Base-by-base conservation (phyloP, 2,888 invertebrate genomes). In the Ophonus ardosiacus region DNA sequence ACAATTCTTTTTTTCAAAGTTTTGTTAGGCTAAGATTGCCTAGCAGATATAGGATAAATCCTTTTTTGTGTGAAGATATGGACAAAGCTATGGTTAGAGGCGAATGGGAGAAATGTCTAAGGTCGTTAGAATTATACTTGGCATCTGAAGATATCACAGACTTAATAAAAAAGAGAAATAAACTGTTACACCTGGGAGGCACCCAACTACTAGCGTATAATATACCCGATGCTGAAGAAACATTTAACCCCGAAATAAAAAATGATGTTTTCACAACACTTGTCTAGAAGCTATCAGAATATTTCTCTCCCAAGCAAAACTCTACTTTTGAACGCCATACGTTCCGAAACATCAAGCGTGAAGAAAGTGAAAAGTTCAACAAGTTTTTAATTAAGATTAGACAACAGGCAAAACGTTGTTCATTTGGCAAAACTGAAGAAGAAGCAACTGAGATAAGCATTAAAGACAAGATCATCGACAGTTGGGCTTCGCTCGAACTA, bases 181-280 rank as follows among this genome's bases (percentile, higher is more conserved):
- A 88, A 83, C 71, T 89, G n/a, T 71, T 88, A 76, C 88, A 88
- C 84, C 40, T 88, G 1, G 89, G 89, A 13, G 88, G 88, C 1
- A 56, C 86, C 10, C 87, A 87, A 74, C 61, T 88, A 80, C 89
- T 88, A 8, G 43, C 76, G 0, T 76, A n/a, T n/a, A n/a, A n/a
- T n/a, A 76, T 43, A 40, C 40, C 76, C 1, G 76, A 18, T 6
- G 76, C 76, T 13, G 43, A 40, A 8, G 76, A 43, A 76, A 6
- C 76, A 6, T 7, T 40, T 43, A 17, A 40, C 43, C 10, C 21
- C 1, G 24, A 71, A 71, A 71, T 3, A 24, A 24, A 71, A 40
- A 18, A 6, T 8, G 76, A 76, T 17, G 17, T 40, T 10, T 76
- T 40, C 51, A 43, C 38, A 51, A 83, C 15, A 18, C 79, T 43